Conservation (phyloP, 2,888 invertebrate species). For the Tenthredo livida region DNA sequence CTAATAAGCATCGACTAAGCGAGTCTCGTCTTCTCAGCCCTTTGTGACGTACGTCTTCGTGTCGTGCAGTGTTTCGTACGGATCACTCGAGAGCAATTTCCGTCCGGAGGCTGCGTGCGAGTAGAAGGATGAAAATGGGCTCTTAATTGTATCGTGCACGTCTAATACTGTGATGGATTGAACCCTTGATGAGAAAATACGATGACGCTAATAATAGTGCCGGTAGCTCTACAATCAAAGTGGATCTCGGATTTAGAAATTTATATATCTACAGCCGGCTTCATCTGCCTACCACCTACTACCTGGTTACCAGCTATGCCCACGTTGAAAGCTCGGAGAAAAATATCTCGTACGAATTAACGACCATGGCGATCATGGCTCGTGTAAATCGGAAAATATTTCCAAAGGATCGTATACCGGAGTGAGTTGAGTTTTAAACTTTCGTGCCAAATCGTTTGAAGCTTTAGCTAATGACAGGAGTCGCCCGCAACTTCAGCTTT, state of each 20-base stretch:
- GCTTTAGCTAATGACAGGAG: conserved; percentile 45
- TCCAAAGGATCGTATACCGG: neutral
- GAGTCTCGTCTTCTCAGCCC: conserved; percentile 52
- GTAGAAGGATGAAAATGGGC: conserved; percentile 36
- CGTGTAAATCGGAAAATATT: neutral
- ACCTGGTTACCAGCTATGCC: neutral
- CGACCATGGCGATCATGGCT: neutral
- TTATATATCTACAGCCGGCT: neutral
- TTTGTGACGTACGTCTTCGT: conserved; percentile 50
- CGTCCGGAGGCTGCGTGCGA: conserved; percentile 48
- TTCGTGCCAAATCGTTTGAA: conserved; percentile 37
- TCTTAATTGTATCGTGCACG: conserved; percentile 44
- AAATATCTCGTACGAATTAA: neutral
- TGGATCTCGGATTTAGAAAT: neutral
- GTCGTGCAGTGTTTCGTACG: conserved; percentile 46
- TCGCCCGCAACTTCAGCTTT: conserved; percentile 31
- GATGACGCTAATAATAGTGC: conserved; percentile 34
- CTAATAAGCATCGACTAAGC: conserved; percentile 71
- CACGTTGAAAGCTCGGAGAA: neutral
- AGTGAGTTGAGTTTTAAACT: conserved; percentile 27
- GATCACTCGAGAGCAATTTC: conserved; percentile 49
- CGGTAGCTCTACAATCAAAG: conserved; percentile 33
- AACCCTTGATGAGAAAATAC: conserved; percentile 41
- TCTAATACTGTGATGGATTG: conserved; percentile 45
- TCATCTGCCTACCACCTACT: neutral